phyloP scores from a whole-genome alignment of 2,888 invertebrate genomes.

The Polietes domitor region DNA sequence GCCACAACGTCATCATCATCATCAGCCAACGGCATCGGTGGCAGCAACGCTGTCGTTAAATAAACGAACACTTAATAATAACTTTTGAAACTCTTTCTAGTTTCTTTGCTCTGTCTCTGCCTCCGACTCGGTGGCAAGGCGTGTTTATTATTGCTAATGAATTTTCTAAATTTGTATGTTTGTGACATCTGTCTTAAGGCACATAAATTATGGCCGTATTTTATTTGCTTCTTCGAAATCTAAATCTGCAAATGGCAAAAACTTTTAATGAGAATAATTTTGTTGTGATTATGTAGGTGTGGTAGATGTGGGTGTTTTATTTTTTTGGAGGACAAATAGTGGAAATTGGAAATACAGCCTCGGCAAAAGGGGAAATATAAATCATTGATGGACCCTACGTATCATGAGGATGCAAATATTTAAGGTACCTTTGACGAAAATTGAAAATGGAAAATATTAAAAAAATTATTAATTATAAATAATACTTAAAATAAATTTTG shows the following conservation, averaged over 20 bases:
- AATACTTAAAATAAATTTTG: background rate
- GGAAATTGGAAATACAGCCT: too few relatives aligned
- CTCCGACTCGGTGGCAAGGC: too few relatives aligned
- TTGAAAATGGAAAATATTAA: too few relatives aligned
- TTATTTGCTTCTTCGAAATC: background rate
- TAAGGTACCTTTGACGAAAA: too few relatives aligned
- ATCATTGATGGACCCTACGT: too few relatives aligned
- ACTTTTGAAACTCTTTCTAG: conserved; percentile 11
- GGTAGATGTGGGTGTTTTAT: too few relatives aligned
- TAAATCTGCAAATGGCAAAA: background rate
- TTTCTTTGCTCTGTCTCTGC: too few relatives aligned
- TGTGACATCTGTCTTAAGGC: background rate
- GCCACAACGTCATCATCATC: too few relatives aligned
- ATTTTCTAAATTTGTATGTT: conserved; percentile 1
- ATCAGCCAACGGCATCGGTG: background rate
- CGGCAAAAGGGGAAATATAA: too few relatives aligned
- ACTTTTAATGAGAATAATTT: background rate
- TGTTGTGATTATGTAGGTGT: background rate
- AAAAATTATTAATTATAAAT: background rate
- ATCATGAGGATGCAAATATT: too few relatives aligned
- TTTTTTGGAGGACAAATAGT: too few relatives aligned
- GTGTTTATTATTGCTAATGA: background rate
- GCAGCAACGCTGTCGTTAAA: background rate
- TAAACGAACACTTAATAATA: background rate
- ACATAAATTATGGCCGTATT: conserved; percentile 8